Evolutionary conservation across 2,797 vertebrate species (phyloP).

Genomic region (Cossypha niveicapilla): DNA sequence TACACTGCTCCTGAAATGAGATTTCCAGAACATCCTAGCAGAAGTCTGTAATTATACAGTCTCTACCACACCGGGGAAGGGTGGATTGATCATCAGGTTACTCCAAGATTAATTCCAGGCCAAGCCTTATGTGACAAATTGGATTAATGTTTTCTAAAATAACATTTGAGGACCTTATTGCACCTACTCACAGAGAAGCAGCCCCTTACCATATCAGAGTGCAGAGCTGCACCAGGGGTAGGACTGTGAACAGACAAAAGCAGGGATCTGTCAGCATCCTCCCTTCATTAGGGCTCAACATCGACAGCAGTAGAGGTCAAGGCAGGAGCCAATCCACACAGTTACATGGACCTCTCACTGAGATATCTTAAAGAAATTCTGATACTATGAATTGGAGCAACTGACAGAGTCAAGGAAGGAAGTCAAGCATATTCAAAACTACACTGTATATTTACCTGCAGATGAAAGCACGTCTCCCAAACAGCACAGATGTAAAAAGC

Average conservation of each 20-base stretch:
- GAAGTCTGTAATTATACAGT: not conserved
- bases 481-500: not conserved
- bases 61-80: not conserved
- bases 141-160: not conserved
- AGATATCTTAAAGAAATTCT: not conserved
- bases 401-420: not conserved
- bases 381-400: not conserved
- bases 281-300: not conserved
- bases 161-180: not conserved
- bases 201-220: not conserved
- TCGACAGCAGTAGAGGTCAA: not conserved
- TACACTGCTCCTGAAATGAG: not conserved
- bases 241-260: not conserved
- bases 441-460: not conserved
- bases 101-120: not conserved
- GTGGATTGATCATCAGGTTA: not conserved
- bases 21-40: not conserved
- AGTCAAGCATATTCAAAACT: not conserved
- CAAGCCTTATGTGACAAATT: not conserved
- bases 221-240: not conserved
- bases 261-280: not conserved
- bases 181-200: not conserved
- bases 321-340: not conserved
- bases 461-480: not conserved
- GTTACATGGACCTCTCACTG: not conserved